Percentiles rank a stretch among this genome's conserved stretches.
phyloP scores from a whole-genome alignment of 2,797 vertebrate genomes.

The Clangula hyemalis region DNA sequence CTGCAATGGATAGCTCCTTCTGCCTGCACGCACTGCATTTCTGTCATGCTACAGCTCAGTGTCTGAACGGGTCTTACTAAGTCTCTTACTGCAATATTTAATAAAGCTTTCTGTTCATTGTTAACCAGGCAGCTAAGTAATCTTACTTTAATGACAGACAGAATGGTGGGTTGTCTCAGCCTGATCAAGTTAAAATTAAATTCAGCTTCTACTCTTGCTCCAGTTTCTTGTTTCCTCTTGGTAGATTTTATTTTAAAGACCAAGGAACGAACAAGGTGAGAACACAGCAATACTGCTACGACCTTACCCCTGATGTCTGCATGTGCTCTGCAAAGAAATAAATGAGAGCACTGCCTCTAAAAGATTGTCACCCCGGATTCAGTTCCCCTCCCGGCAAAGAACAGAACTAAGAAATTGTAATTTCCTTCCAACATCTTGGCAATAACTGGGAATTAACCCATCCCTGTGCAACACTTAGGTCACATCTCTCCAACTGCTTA shows the following conservation, averaged over 20 bases:
- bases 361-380: not conserved
- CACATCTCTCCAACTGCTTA: not conserved
- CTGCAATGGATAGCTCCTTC: not conserved
- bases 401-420: not conserved
- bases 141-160: not conserved
- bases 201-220: not conserved
- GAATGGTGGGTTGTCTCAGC: not conserved
- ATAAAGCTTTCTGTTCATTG: not conserved
- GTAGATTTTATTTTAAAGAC: not conserved
- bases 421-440: not conserved
- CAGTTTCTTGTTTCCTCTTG: not conserved
- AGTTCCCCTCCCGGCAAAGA: not conserved
- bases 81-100: not conserved
- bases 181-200: not conserved
- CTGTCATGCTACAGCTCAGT: not conserved
- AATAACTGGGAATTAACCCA: not conserved
- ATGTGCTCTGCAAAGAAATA: not conserved
- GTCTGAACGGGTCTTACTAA: not conserved
- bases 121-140: not conserved
- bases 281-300: not conserved
- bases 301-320: not conserved
- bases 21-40: not conserved
- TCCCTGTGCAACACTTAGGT: not conserved
- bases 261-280: not conserved
- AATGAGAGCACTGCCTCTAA: too few species aligned